Evolutionary conservation across 64 coral and sea anemone species (phyloP).

Genomic region (Hydrozoanthus tunicans): DNA sequence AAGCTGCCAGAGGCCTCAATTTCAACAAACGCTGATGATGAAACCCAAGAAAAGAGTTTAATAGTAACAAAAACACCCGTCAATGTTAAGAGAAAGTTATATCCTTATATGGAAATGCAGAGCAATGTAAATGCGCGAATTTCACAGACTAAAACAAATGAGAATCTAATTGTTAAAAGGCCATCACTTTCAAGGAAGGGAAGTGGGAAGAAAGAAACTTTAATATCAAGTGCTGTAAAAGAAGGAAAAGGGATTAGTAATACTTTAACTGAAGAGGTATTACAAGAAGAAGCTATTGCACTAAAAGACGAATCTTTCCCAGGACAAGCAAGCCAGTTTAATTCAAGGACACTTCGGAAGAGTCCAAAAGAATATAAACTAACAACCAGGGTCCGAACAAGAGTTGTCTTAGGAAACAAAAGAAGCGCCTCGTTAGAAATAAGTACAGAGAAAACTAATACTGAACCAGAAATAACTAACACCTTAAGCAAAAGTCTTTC

Average conservation of each 20-base stretch:
- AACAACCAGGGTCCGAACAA: not conserved
- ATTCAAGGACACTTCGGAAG: not conserved
- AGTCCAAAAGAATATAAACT: not conserved
- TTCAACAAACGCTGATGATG: conserved; percentile 13
- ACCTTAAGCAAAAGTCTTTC: not conserved
- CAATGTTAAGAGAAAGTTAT: not conserved
- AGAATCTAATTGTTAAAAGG: not conserved
- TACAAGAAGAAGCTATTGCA: not conserved
- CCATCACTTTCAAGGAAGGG: not conserved
- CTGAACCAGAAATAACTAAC: not conserved
- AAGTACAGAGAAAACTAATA: not conserved
- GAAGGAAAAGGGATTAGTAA: not conserved
- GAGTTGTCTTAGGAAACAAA: not conserved
- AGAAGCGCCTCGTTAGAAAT: not conserved
- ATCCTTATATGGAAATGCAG: not conserved
- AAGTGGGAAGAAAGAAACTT: not conserved
- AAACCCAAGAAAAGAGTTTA: not conserved
- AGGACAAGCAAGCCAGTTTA: not conserved
- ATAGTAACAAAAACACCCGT: not conserved
- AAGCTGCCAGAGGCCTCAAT: not conserved
- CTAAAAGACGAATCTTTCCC: not conserved
- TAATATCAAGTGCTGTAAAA: not conserved
- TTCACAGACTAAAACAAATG: not conserved
- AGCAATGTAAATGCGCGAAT: not conserved
- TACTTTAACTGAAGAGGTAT: not conserved